Evolutionary conservation across 2,113 vertebrate genomes (phyloP).

Genomic region (Collichthys lucidus): DNA sequence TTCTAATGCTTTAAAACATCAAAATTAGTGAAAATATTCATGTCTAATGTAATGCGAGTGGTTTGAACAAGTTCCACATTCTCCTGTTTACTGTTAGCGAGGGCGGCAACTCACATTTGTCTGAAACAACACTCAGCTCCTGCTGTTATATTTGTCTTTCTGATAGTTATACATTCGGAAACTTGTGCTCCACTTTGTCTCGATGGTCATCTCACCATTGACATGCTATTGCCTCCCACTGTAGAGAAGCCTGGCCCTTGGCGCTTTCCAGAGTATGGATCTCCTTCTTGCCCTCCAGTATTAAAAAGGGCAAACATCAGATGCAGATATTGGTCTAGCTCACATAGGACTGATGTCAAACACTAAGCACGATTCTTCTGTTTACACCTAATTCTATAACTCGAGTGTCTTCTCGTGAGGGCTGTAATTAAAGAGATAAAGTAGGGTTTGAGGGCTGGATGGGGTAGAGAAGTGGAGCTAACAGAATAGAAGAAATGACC

Average conservation of each 20-base stretch:
- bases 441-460: constrained; percentile 60
- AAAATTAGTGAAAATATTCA: constrained; percentile 38
- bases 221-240: constrained; percentile 45
- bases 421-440: constrained; percentile 72
- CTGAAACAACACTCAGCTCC: not conserved
- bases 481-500: constrained; percentile 81
- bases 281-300: constrained; percentile 68
- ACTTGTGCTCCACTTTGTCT: constrained; percentile 62
- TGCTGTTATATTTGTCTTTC: constrained; percentile 33
- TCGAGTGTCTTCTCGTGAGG: constrained; percentile 59
- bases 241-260: constrained; percentile 51
- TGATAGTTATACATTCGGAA: constrained; percentile 62
- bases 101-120: not conserved
- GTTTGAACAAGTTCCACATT: constrained; percentile 34
- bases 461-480: constrained; percentile 57
- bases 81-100: not conserved
- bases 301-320: constrained; percentile 37
- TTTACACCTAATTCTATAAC: constrained; percentile 63
- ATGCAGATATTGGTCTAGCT: constrained; percentile 26
- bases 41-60: constrained; percentile 27
- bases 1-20: constrained; percentile 49
- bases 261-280: constrained; percentile 75
- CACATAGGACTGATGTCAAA: constrained; percentile 40
- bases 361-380: constrained; percentile 58
- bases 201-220: constrained; percentile 47